phyloP scores from a whole-genome alignment of 2,113 vertebrate genomes.

The Gila orcuttii region DNA sequence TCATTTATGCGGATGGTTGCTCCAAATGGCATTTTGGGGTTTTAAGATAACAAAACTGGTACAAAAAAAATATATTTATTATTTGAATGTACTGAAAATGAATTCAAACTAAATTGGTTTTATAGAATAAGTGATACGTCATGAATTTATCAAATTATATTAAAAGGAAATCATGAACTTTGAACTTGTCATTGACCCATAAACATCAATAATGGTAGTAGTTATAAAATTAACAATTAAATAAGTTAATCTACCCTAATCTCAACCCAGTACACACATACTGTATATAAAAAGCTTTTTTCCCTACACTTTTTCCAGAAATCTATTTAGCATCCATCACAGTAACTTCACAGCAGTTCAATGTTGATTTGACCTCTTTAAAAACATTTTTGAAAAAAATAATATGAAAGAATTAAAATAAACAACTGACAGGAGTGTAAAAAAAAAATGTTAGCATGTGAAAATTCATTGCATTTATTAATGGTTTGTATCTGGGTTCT shows the following conservation, averaged over 20 bases:
- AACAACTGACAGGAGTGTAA: not conserved
- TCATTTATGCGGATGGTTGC: no score
- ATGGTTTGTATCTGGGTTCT: not conserved
- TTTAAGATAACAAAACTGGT: no score
- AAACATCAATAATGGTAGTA: not conserved
- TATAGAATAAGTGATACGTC: no score
- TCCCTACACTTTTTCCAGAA: not conserved
- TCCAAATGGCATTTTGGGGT: no score
- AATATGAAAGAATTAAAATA: not conserved
- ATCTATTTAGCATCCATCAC: not conserved
- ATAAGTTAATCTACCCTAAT: not conserved
- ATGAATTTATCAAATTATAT: no score
- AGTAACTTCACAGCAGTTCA: not conserved
- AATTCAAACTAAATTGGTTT: no score
- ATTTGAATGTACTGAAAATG: no score
- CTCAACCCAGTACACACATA: no score
- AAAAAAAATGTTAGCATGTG: not conserved
- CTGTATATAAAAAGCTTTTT: not conserved
- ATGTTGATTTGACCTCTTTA: not conserved
- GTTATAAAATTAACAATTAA: not conserved
- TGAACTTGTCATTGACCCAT: no score
- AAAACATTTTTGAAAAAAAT: not conserved
- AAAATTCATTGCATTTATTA: slow-evolving; percentile 22
- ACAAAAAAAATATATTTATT: no score
- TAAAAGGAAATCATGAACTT: no score